Base-by-base conservation (phyloP, 2,888 invertebrate genomes). In the Troglohyphantes excavatus region DNA sequence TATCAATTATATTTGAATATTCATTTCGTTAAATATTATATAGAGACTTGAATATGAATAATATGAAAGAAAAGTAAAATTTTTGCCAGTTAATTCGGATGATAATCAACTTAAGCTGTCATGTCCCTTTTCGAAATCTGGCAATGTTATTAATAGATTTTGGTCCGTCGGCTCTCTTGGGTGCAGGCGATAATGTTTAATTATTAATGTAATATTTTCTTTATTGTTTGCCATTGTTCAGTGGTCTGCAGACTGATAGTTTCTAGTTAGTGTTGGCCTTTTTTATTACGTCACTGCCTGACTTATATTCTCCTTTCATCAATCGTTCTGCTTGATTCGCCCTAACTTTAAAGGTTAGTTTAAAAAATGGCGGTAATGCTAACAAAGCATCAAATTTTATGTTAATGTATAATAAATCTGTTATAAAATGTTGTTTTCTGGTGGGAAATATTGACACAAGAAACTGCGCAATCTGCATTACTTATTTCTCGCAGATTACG, bases 191-290 rank as follows among this genome's bases (percentile, higher is more conserved):
- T 79, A 70, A 89, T 88, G 90, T 67, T 72, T 78, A 82, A 84
- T 78, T 75, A 88, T 88, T 88, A 88, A 91, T 84, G 82, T 88
- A 91, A 88, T 84, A 91, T 91, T 91, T 91, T 91, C 90, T 91
- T 91, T 91, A 63, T 91, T 91, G 90, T 91, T 91, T 91, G 90
- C 90, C 90, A 91, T 91, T 84, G 87, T 91, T 88, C 88, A 88
- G 90, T 91, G 90, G 90, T 91, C 90, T 91, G 90, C 82, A 79
- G 84, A 86, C 86, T 87, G 86, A 76, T 87, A 83, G 87, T 90
- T 86, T 82, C 46, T 90, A 83, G 87, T 83, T 90, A 87, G 83
- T 83, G 87, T 87, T 86, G 83, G 87, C 83, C 88, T 89, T 89
- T 88, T 87, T 89, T 89, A 82, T 82, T 82, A 89, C 88, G 88